These are phyloP conservation scores for Stegana nigrithorax DNA, from an alignment of 2,888 invertebrate species.

Conservation along the genomic window DNA sequence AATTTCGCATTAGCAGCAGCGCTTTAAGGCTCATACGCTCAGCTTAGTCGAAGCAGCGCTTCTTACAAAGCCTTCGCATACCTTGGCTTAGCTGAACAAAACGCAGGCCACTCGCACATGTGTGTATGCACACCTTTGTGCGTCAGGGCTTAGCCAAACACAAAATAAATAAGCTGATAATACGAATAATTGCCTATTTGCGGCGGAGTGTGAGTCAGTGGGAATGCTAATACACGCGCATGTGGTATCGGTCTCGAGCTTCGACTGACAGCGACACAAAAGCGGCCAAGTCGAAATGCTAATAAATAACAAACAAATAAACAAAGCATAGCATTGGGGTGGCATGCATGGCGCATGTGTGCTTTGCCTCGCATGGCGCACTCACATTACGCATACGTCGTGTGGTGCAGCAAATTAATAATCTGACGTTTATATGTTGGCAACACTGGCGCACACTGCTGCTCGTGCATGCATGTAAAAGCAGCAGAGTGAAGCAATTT, in stretches of 20 bases:
- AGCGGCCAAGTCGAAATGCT: constrained; percentile 52
- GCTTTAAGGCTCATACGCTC: too few relatives aligned
- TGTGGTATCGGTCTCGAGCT: background rate
- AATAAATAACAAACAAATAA: constrained; percentile 42
- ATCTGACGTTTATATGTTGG: constrained; percentile 49
- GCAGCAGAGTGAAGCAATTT: constrained; percentile 22
- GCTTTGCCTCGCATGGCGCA: background rate
- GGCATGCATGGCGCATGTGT: background rate
- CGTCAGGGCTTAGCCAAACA: too few relatives aligned
- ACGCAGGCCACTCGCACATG: too few relatives aligned
- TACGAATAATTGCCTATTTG: constrained; percentile 60
- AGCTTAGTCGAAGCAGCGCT: too few relatives aligned
- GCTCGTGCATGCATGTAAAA: constrained; percentile 42
- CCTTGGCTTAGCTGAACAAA: too few relatives aligned
- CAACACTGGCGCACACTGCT: too few relatives aligned
- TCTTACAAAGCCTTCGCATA: too few relatives aligned
- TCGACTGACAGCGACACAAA: too few relatives aligned
- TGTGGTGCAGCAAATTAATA: constrained; percentile 57
- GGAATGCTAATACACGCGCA: constrained; percentile 7
- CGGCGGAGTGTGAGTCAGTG: too few relatives aligned
- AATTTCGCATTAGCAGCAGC: too few relatives aligned
- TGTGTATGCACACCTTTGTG: too few relatives aligned
- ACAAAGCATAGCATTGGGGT: constrained; percentile 39
- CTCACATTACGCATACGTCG: constrained; percentile 34
- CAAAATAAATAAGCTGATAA: constrained; percentile 58